Evolutionary conservation across 2,797 vertebrate genomes (phyloP).

Genomic region (Chiloscyllium punctatum): DNA sequence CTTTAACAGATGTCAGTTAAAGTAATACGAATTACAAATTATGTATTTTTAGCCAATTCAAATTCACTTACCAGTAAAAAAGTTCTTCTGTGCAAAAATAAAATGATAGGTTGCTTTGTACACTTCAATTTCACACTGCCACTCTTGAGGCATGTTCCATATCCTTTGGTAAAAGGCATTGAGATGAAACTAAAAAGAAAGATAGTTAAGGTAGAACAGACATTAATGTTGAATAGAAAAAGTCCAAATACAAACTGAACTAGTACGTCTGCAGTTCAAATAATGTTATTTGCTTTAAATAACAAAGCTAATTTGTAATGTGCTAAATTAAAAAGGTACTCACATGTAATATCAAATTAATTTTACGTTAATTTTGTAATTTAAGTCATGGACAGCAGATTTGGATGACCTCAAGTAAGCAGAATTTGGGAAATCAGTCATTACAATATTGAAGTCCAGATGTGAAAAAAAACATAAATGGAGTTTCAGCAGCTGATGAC

Average conservation of each 20-base stretch:
- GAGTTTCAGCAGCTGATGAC: no score
- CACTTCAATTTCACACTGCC: constrained; percentile 96
- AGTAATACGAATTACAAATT: background rate
- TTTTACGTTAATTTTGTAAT: no score
- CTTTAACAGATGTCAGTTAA: background rate
- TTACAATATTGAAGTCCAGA: no score
- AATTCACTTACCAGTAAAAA: constrained; percentile 79
- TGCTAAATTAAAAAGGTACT: background rate
- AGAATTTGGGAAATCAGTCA: no score
- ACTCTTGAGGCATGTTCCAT: constrained; percentile 97
- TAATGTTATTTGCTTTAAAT: background rate
- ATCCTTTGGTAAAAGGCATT: constrained; percentile 85
- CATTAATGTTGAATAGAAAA: background rate
- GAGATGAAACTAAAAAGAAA: constrained; percentile 77
- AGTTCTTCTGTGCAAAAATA: constrained; percentile 97
- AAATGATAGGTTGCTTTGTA: constrained; percentile 98
- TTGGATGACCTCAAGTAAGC: no score
- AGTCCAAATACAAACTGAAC: background rate
- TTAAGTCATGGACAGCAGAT: no score
- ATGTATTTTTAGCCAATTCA: background rate
- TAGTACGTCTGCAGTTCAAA: background rate
- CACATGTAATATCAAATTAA: background rate
- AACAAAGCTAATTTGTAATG: background rate
- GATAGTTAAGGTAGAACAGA: background rate
- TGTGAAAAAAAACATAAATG: no score